These are phyloP conservation scores for Synergus laeviventris DNA, from an alignment of 2,888 invertebrate genomes.

Conservation along the genomic window DNA sequence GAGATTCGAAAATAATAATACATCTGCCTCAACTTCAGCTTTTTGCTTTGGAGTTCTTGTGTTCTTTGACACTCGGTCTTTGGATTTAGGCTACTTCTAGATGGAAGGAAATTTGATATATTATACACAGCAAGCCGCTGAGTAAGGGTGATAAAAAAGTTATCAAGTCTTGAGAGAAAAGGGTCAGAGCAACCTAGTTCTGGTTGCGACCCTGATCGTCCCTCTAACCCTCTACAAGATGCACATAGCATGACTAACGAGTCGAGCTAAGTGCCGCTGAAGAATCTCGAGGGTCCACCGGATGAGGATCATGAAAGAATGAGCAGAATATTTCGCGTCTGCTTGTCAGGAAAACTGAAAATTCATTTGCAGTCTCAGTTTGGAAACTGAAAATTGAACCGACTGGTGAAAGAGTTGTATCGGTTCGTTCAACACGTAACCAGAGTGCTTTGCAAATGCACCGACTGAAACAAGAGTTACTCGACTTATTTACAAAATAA, in stretches of 20 bases:
- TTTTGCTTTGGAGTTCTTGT: background rate
- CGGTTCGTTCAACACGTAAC: background rate
- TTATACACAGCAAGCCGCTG: background rate
- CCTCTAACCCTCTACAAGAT: constrained; percentile 55
- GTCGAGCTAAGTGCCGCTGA: constrained; percentile 68
- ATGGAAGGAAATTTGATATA: background rate
- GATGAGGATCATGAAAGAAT: constrained; percentile 51
- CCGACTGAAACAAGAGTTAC: constrained; percentile 31
- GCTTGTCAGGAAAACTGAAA: constrained; percentile 5
- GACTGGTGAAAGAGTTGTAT: constrained; percentile 20
- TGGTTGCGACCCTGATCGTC: constrained; percentile 39
- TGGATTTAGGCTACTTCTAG: background rate
- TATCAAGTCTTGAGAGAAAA: constrained; percentile 28
- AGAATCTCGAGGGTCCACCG: constrained; percentile 60
- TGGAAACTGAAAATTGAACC: background rate
- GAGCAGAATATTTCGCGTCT: constrained; percentile 47
- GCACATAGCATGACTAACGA: constrained; percentile 71
- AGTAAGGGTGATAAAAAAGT: background rate
- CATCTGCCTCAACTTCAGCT: background rate
- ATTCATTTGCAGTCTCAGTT: constrained; percentile 8
- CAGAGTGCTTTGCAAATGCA: constrained; percentile 24
- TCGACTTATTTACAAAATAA: constrained; percentile 38
- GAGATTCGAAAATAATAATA: constrained; percentile 10
- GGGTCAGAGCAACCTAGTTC: constrained; percentile 42
- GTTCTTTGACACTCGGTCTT: background rate